These are phyloP conservation scores for Therioaphis trifolii DNA, from an alignment of 2,888 invertebrate genomes.

Conservation along the genomic window DNA sequence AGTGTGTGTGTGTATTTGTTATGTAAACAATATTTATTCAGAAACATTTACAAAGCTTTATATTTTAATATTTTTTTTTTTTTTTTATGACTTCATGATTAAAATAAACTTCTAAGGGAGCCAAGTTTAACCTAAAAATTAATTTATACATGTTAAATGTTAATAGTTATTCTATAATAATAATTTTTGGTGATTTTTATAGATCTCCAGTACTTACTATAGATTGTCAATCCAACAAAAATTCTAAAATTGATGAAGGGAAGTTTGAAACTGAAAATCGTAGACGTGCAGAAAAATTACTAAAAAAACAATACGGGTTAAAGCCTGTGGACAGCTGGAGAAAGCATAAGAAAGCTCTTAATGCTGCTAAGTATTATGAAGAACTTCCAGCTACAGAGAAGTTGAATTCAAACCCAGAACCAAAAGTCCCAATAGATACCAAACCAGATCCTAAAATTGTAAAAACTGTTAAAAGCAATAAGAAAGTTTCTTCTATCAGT, in stretches of 20 bases:
- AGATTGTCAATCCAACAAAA: constrained; percentile 37
- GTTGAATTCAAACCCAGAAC: constrained; percentile 34
- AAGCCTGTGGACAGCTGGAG: constrained; percentile 59
- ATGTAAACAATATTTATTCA: no score
- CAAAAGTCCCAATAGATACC: constrained; percentile 17
- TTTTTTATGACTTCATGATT: no score
- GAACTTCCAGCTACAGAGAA: constrained; percentile 42
- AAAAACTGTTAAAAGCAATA: constrained; percentile 50
- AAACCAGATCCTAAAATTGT: constrained; percentile 39
- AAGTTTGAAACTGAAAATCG: constrained; percentile 60
- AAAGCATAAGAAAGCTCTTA: constrained; percentile 59
- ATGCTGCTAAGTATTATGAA: constrained; percentile 57
- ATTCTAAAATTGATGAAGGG: constrained; percentile 37
- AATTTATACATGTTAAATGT: no score
- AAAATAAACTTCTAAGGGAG: no score
- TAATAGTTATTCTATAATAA: not conserved
- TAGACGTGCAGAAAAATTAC: constrained; percentile 54
- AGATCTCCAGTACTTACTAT: constrained; percentile 36
- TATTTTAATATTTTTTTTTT: no score
- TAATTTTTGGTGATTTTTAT: not conserved
- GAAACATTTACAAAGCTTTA: no score
- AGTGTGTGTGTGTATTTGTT: no score
- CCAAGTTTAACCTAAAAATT: no score
- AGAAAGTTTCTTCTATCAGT: constrained; percentile 48
- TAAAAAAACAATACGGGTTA: constrained; percentile 57